These are phyloP conservation scores for Euwallacea similis DNA, from an alignment of 1,140 invertebrate species.

Conservation along the genomic window DNA sequence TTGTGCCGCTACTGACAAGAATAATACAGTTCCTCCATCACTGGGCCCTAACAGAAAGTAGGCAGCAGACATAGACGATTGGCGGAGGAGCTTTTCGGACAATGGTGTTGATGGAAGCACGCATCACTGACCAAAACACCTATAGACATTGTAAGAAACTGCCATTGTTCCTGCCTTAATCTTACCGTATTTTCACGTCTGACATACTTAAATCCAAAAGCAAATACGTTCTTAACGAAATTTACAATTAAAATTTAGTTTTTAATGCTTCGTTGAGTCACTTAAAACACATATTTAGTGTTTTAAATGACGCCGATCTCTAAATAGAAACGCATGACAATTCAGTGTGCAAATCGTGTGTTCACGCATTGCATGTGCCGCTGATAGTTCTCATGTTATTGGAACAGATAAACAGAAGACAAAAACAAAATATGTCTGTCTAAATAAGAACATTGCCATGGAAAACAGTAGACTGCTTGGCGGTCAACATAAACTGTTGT, in stretches of 20 bases:
- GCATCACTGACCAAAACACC: slow-evolving; percentile 29
- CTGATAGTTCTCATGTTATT: slow-evolving; percentile 31
- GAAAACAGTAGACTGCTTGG: slow-evolving; percentile 37
- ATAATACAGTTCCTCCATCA: too few species aligned
- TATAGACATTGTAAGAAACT: slow-evolving; percentile 5
- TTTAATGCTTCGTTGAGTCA: slow-evolving; percentile 5
- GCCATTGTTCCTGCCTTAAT: slow-evolving; percentile 1
- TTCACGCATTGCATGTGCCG: background rate
- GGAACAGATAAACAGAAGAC: slow-evolving; percentile 27
- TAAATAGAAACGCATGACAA: background rate
- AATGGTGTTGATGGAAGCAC: slow-evolving; percentile 35
- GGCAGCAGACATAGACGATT: too few species aligned
- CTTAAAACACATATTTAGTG: background rate
- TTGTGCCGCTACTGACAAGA: too few species aligned
- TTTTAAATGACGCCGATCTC: background rate
- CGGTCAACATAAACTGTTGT: slow-evolving; percentile 35
- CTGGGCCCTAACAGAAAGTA: too few species aligned
- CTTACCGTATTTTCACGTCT: slow-evolving; percentile 13
- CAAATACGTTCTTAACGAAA: slow-evolving; percentile 19
- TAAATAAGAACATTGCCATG: slow-evolving; percentile 37
- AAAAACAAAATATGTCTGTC: slow-evolving; percentile 28
- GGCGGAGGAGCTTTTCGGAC: slow-evolving; percentile 2
- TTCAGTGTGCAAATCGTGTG: background rate
- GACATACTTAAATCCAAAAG: slow-evolving; percentile 29
- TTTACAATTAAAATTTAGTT: slow-evolving; percentile 27